These are phyloP conservation scores for Aurelia sp. DNA, from an alignment of 30 jellyfish, hydroid and myxozoan genomes.

Conservation along the genomic window DNA sequence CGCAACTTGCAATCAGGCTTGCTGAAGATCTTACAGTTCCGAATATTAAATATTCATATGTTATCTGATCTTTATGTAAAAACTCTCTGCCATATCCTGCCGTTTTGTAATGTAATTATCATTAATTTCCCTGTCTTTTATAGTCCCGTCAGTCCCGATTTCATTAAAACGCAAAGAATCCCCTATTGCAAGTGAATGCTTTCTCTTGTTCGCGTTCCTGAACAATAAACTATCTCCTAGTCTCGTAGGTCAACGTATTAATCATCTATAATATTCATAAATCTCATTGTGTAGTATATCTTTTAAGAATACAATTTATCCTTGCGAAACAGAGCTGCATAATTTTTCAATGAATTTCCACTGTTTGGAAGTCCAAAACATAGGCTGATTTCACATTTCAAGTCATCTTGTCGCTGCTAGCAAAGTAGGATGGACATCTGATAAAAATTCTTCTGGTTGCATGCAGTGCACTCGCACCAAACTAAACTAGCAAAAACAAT, in stretches of 20 bases:
- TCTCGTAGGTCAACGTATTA: background rate
- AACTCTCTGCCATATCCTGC: conserved; percentile 70
- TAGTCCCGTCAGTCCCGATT: conserved; percentile 42
- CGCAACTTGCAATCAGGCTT: conserved; percentile 15
- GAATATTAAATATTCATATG: conserved; percentile 56
- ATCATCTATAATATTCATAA: too few relatives aligned
- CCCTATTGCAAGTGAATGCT: conserved; percentile 11
- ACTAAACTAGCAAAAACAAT: too few relatives aligned
- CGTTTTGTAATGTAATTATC: conserved; percentile 62
- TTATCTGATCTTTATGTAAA: conserved; percentile 49
- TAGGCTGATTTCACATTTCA: too few relatives aligned
- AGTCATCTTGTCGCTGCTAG: too few relatives aligned
- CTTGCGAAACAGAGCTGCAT: too few relatives aligned
- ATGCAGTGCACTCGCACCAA: too few relatives aligned
- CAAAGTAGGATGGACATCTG: too few relatives aligned
- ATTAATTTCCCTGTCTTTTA: conserved; percentile 57
- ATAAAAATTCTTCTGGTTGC: too few relatives aligned
- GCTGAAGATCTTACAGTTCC: conserved; percentile 44
- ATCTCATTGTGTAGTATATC: too few relatives aligned
- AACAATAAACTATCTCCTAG: background rate
- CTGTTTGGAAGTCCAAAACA: too few relatives aligned
- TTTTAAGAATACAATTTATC: too few relatives aligned
- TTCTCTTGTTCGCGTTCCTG: conserved; percentile 15
- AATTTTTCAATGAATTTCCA: too few relatives aligned
- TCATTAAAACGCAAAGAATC: conserved; percentile 29